Base-by-base conservation (phyloP, 2,888 invertebrate genomes). In the Eristalis arbustorum region DNA sequence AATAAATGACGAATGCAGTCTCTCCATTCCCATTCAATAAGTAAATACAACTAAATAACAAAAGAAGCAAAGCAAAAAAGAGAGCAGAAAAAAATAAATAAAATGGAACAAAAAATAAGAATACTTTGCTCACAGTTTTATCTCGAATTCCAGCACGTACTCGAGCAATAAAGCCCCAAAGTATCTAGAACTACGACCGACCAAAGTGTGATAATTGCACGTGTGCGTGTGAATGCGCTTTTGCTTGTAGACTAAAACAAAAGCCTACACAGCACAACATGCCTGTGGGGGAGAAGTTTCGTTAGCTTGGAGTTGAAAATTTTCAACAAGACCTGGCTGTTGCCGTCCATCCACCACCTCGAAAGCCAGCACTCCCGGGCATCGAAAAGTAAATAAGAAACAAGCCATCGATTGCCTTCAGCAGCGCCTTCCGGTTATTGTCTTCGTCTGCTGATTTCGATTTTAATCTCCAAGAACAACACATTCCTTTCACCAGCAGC, bases 111-210 rank as follows among this genome's bases (percentile, higher is more conserved):
- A 28, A 56, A 57, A 59, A 37, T 62, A 42, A 59, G 59, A 57
- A 68, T 66, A 75, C 56, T 72, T 77, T 68, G 59, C 57, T 66
- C 69, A 85, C 76, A 81, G 57, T 85, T 85, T 85, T 85, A 85
- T 85, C 85, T 81, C 18, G 61, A 85, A 85, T 85, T 85, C 81
- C 85, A 69, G 62, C 85, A 85, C 85, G 85, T 85, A 78, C 62
- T 69, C 61, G 57, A 69, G 81, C 68, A 69, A 85, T 85, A 80
- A 84, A 76, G 73, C 64, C 63, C 67, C 66, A 83, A 31, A 77
- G 77, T 66, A 71, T 77, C 73, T 69, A 31, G 77, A 63, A 69
- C 68, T 81, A 49, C 31, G 34, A 73, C 66, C 77, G 49, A 63
- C 76, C 73, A 61, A 22, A 67, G 71, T 63, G 49, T 49, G 59